Evolutionary conservation across 2,113 vertebrate species (phyloP).

Genomic region (Menidia beryllina): DNA sequence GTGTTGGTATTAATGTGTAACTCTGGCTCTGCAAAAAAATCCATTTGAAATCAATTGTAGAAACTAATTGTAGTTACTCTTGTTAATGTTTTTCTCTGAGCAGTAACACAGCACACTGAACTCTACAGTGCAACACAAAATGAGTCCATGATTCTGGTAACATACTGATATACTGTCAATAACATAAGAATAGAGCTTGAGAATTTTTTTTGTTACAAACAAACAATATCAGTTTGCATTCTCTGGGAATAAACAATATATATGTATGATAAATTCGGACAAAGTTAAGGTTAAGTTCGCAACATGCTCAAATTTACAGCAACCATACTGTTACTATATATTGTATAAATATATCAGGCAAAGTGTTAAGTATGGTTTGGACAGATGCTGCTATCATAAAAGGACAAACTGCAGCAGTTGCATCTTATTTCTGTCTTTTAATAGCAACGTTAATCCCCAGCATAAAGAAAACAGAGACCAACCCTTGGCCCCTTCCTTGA

Average conservation of each 20-base stretch:
- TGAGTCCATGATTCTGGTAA: background rate
- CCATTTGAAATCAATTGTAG: background rate
- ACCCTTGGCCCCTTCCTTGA: conserved; percentile 33
- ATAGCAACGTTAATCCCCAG: conserved; percentile 58
- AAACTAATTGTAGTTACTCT: background rate
- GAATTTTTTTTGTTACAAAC: no score
- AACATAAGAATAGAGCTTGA: no score
- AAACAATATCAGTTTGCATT: conserved; percentile 4
- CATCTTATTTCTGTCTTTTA: conserved; percentile 52
- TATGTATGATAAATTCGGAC: background rate
- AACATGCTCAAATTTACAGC: background rate
- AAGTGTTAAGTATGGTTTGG: background rate
- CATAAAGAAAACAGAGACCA: conserved; percentile 44
- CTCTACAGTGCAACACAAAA: background rate
- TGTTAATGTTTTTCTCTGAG: background rate
- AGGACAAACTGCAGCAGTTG: conserved; percentile 51
- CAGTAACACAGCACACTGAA: background rate
- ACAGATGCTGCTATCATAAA: conserved; percentile 49
- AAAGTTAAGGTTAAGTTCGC: background rate
- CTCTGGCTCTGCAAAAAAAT: background rate
- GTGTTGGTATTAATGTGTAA: background rate
- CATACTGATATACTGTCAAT: no score
- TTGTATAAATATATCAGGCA: background rate
- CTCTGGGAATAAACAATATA: conserved; percentile 15
- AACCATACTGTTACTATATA: background rate